These are phyloP conservation scores for Neodon shergylaensis DNA, from an alignment of 2,113 vertebrate species.

Conservation along the genomic window DNA sequence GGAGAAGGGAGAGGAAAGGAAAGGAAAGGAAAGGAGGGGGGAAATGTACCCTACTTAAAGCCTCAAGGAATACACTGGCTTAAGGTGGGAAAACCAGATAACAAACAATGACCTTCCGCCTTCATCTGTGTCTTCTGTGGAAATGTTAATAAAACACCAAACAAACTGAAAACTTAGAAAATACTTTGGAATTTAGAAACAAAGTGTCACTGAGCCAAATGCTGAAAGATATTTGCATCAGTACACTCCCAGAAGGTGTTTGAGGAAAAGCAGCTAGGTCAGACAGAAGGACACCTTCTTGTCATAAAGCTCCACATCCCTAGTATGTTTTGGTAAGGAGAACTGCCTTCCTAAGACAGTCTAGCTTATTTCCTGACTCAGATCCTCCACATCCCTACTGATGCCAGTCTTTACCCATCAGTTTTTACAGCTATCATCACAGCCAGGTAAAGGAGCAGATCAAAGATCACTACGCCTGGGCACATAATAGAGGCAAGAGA, in stretches of 20 bases:
- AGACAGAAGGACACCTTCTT: not conserved
- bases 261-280: not conserved
- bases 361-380: not conserved
- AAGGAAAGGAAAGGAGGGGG: too few species aligned
- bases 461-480: not conserved
- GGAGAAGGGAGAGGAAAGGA: too few species aligned
- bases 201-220: not conserved
- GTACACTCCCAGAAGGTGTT: not conserved
- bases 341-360: not conserved
- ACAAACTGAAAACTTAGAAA: not conserved
- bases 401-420: too few species aligned
- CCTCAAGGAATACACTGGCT: not conserved
- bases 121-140: not conserved
- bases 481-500: not conserved
- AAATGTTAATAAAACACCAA: not conserved
- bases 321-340: not conserved
- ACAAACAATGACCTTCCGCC: not conserved
- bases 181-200: conserved; percentile 13
- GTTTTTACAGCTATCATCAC: too few species aligned
- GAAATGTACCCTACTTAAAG: not conserved
- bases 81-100: not conserved
- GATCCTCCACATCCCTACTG: not conserved
- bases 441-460: not conserved
- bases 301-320: not conserved
- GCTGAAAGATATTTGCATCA: not conserved